These are phyloP conservation scores for Silvanus unidentatus DNA, from an alignment of 2,888 invertebrate genomes.

Conservation along the genomic window DNA sequence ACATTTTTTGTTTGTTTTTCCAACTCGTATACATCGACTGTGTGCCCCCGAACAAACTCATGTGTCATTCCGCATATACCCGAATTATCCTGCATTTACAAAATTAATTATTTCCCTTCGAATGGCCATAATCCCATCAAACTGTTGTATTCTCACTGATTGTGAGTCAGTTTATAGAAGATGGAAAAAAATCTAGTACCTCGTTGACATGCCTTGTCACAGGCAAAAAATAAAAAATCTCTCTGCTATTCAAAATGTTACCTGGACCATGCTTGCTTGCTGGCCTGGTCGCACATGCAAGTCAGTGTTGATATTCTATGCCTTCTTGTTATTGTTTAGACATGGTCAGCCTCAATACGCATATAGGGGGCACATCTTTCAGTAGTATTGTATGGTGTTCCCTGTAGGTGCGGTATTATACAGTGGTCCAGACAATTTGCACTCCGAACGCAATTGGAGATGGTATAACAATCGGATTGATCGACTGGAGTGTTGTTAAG, in stretches of 20 bases:
- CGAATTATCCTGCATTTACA: no score
- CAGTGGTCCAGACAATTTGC: constrained; percentile 24
- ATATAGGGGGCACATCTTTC: constrained; percentile 35
- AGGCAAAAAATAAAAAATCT: constrained; percentile 26
- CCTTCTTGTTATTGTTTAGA: constrained; percentile 11
- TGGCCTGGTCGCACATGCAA: constrained; percentile 25
- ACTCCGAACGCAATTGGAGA: constrained; percentile 12
- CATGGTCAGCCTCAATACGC: constrained; percentile 30
- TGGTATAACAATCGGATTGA: constrained; percentile 16
- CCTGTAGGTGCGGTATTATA: constrained; percentile 36
- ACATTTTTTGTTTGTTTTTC: no score
- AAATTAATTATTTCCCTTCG: not conserved
- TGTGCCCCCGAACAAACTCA: no score
- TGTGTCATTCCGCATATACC: no score
- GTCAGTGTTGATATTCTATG: constrained; percentile 15
- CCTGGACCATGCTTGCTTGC: constrained; percentile 37
- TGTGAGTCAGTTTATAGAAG: no score
- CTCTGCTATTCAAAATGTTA: constrained; percentile 36
- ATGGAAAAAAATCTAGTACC: constrained; percentile 9
- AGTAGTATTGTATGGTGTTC: constrained; percentile 36
- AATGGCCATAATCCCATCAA: constrained; percentile 6
- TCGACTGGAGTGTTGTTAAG: constrained; percentile 35
- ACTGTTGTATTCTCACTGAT: constrained; percentile 4
- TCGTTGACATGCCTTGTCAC: constrained; percentile 26
- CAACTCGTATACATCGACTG: no score